Evolutionary conservation across 2,888 invertebrate species (phyloP), one percentile per base, ranked within the genome.

Genomic region (Eretmocerus hayati): DNA sequence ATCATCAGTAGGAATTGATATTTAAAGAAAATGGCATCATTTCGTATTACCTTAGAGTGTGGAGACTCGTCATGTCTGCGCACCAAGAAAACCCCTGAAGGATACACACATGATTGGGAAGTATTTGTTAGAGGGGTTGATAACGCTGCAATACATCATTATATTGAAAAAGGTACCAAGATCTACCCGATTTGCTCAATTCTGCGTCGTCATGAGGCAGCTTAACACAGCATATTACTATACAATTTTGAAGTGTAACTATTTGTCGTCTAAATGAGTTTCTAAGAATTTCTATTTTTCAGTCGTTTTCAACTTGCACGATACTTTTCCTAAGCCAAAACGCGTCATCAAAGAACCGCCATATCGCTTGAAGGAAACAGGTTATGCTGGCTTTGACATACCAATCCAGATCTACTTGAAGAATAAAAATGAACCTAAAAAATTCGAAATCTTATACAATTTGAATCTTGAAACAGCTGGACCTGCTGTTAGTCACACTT

Each of bases 31-130:
- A 82, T 82, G 82, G 79, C 81, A 63, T n/a, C n/a, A n/a, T 80
- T 87, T 58, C 82, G 83, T 69, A 87, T 93, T 61, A 84, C 84
- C 70, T 82, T 95, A 66, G 93, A 94, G 77, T 86, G 94, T 71
- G 95, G 95, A 57, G 95, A 96, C 74, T 82, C 84, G 72, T 90
- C 95, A 57, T 81, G 83, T 53, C 71, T 91, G 59, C 83, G 88
- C 64, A 81, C 83, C 45, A 87, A 88, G 69, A 81, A 82, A 61
- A 90, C 92, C 13, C 81, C 83, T 19, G 90, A 92, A 69, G 94
- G 92, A 39, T 94, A 90, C 70, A 96, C 95, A 59, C 96, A 96
- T 75, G 95, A 96, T 72, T 96, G 96, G 96, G 90, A 90, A 72
- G 85, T 96, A 45, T 95, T 87, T 75, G 90, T 96, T 19, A 81